Percentiles rank a stretch among this genome's conserved stretches.
Conservation (phyloP, 92 coral and sea anemone genomes). For the Nematostella vectensis region DNA sequence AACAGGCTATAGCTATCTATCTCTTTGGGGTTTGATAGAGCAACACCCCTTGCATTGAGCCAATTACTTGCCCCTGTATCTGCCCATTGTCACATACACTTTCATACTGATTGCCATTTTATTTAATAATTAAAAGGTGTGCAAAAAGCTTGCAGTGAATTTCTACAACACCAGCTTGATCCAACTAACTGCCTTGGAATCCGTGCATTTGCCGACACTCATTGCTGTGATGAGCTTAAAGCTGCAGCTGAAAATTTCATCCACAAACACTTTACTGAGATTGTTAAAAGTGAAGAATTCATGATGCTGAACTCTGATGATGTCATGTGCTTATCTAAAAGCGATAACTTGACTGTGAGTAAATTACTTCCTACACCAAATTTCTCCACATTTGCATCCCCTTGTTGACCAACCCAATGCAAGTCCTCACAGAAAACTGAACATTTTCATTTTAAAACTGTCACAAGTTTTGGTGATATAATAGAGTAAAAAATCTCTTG, state of each 20-base stretch:
- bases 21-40: no score
- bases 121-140: conserved; percentile 81
- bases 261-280: conserved; percentile 81
- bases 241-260: conserved; percentile 74
- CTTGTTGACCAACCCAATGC: no score
- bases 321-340: conserved; percentile 51
- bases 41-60: no score
- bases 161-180: conserved; percentile 79
- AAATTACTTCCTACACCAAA: no score
- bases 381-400: neutral
- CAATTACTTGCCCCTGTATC: no score
- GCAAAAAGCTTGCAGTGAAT: conserved; percentile 90
- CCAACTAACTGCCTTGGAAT: conserved; percentile 93
- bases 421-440: no score
- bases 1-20: no score
- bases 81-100: no score
- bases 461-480: no score
- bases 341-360: conserved; percentile 85
- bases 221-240: conserved; percentile 74
- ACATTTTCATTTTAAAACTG: no score
- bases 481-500: no score
- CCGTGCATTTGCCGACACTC: conserved; percentile 87
- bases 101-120: neutral
- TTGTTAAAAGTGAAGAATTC: conserved; percentile 87
- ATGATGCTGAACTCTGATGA: conserved; percentile 55